Conservation (phyloP, 64 coral and sea anemone genomes). For the Trachythela sp. region DNA sequence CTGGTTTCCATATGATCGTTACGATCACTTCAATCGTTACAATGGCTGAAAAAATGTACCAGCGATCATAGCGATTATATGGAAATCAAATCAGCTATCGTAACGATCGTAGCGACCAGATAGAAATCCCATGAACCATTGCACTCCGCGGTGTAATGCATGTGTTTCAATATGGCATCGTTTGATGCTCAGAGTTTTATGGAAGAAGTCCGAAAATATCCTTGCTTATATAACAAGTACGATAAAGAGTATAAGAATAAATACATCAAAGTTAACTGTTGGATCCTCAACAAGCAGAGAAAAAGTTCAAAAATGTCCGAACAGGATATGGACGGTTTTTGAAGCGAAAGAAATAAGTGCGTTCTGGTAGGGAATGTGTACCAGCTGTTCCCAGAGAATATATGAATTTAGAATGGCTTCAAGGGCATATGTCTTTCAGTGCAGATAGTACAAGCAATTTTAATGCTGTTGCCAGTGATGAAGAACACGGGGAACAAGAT, state of each 20-base stretch:
- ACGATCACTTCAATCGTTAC: no score
- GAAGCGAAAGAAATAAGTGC: neutral
- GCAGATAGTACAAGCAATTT: no score
- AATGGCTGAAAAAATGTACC: no score
- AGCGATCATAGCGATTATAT: no score
- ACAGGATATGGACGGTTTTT: conserved; percentile 33
- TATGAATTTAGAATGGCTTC: conserved; percentile 36
- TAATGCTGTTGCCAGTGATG: neutral
- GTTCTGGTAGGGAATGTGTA: conserved; percentile 23
- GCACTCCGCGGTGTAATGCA: no score
- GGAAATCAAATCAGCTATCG: no score
- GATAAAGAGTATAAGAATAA: conserved; percentile 32
- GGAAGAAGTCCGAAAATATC: conserved; percentile 43
- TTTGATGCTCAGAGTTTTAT: conserved; percentile 16
- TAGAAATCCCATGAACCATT: no score
- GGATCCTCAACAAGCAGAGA: neutral
- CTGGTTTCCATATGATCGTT: no score
- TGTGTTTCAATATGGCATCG: neutral
- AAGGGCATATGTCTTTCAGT: neutral
- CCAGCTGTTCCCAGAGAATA: conserved; percentile 36
- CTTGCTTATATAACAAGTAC: conserved; percentile 23
- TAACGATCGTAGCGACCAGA: no score
- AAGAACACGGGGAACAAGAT: neutral
- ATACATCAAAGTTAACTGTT: conserved; percentile 11
- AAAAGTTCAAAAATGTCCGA: conserved; percentile 41